A percentile compares a stretch with the other conserved stretches of the same genome.
Conservation (phyloP, 2,888 invertebrate genomes). For the Leptinotarsa peninsularis region DNA sequence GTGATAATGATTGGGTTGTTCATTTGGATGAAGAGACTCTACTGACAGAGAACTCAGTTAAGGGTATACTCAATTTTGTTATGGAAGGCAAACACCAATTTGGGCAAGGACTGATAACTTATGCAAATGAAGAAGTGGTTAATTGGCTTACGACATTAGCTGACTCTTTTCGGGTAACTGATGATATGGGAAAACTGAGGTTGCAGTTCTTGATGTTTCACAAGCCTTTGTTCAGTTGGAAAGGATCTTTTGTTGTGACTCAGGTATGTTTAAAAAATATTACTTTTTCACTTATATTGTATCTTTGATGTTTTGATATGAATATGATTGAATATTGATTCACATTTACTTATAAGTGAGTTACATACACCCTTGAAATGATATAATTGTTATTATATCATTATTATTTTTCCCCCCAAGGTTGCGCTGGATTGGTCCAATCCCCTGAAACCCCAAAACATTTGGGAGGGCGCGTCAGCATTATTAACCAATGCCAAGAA, state of each 20-base stretch:
- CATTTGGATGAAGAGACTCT: constrained; percentile 97
- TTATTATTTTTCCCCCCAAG: too few relatives aligned
- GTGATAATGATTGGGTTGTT: constrained; percentile 95
- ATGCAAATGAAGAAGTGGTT: constrained; percentile 95
- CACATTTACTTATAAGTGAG: too few relatives aligned
- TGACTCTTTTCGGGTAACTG: constrained; percentile 94
- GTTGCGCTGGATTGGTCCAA: too few relatives aligned
- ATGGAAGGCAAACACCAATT: constrained; percentile 94
- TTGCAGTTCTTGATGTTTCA: constrained; percentile 94
- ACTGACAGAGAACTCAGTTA: constrained; percentile 89
- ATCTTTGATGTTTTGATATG: too few relatives aligned
- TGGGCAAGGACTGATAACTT: constrained; percentile 93
- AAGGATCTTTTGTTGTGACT: constrained; percentile 97
- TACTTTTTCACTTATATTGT: too few relatives aligned
- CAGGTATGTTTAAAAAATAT: constrained; percentile 73
- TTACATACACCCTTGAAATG: too few relatives aligned
- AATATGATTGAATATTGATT: too few relatives aligned
- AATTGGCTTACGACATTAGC: constrained; percentile 97
- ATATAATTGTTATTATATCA: too few relatives aligned
- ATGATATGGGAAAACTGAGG: constrained; percentile 97
- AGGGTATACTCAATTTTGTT: constrained; percentile 90
- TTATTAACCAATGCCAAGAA: too few relatives aligned
- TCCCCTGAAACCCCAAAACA: too few relatives aligned
- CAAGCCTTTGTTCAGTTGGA: constrained; percentile 96
- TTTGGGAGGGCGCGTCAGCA: too few relatives aligned